Evolutionary conservation across 2,113 vertebrate species (phyloP).

Genomic region (Ibidorhyncha struthersii): DNA sequence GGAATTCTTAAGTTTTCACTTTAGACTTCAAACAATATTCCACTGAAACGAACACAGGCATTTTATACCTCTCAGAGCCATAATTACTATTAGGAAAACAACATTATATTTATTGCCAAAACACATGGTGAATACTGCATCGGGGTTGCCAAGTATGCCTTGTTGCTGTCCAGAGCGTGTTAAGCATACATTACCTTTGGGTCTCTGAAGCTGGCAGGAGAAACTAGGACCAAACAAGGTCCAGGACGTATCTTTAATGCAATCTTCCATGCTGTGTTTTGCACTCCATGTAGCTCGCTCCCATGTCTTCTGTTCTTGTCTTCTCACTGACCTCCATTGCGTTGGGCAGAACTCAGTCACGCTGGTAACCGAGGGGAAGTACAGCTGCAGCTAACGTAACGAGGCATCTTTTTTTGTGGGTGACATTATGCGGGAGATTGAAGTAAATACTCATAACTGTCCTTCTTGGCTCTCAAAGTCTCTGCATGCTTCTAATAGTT

Average conservation of each 20-base stretch:
- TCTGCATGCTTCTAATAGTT: constrained; percentile 40
- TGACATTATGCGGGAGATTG: not conserved
- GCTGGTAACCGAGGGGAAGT: not conserved
- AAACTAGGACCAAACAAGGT: not conserved
- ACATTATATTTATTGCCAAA: not conserved
- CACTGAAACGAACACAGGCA: not conserved
- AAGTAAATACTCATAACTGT: not conserved
- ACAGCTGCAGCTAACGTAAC: not conserved
- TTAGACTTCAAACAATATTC: not conserved
- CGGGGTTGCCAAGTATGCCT: not conserved
- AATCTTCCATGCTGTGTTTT: not conserved
- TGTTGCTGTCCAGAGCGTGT: rapidly evolving
- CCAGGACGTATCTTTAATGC: not conserved
- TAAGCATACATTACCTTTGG: not conserved
- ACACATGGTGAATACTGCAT: not conserved
- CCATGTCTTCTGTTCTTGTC: not conserved
- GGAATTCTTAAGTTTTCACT: not conserved
- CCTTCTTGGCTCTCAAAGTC: not conserved
- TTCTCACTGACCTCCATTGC: not conserved
- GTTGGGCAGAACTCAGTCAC: rapidly evolving
- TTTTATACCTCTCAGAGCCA: not conserved
- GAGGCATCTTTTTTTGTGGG: not conserved
- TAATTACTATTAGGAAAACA: not conserved
- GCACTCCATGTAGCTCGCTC: not conserved
- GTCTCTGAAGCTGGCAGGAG: not conserved